These are phyloP conservation scores for Varroa destructor DNA, from an alignment of 1,140 invertebrate genomes.

Conservation along the genomic window DNA sequence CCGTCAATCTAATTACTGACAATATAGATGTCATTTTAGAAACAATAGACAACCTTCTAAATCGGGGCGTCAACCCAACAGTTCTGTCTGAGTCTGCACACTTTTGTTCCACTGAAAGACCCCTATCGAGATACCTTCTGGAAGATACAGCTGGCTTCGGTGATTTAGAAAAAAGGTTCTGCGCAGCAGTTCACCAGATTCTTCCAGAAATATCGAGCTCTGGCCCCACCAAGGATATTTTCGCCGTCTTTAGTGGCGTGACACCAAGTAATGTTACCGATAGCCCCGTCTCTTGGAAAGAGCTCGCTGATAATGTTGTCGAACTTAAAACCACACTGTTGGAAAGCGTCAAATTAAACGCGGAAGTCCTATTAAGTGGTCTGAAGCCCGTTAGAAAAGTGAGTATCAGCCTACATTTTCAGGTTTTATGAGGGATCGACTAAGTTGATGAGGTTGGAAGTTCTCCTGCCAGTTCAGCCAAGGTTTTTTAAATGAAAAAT, in stretches of 20 bases:
- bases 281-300: slow-evolving; percentile 3
- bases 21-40: not conserved
- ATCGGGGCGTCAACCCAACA: not conserved
- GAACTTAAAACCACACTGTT: not conserved
- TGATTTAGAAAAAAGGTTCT: not conserved
- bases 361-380: not conserved
- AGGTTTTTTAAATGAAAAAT: too few species aligned
- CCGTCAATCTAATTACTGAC: not conserved
- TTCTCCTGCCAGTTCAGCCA: too few species aligned
- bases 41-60: not conserved
- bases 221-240: slow-evolving; percentile 12
- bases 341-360: not conserved
- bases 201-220: slow-evolving; percentile 1
- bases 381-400: not conserved
- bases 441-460: too few species aligned
- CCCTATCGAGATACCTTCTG: not conserved
- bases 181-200: not conserved
- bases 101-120: not conserved
- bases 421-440: too few species aligned
- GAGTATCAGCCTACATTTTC: too few species aligned
- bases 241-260: not conserved
- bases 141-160: not conserved
- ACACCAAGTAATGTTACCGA: slow-evolving; percentile 4
- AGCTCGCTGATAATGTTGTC: not conserved
- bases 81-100: not conserved